Evolutionary conservation across 2,888 invertebrate species (phyloP), one percentile per base, ranked within the genome.

Genomic region (Lissocephala sabroskyi): DNA sequence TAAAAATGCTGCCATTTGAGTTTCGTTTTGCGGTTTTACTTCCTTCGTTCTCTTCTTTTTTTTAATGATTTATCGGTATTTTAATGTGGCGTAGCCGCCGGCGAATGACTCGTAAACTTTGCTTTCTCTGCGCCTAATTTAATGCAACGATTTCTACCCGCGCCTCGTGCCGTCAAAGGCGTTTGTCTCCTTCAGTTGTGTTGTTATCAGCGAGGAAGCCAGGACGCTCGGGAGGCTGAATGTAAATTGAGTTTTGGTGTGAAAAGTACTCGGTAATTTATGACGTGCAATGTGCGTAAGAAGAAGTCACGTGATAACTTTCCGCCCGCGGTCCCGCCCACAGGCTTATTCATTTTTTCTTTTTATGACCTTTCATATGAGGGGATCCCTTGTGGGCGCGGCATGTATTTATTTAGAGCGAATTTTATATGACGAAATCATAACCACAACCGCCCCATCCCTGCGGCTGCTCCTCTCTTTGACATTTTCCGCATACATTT

Each of bases 221-320:
- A 51, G 30, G 37, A 44, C 43, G 41, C 30, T 29, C 41, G 39
- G 30, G 45, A 37, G 35, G 45, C 41, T 46, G 49, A 65, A 65
- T 65, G 65, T 65, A 65, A 65, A 65, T 65, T 65, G 65, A 63
- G 65, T 65, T 65, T n/a, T 65, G 68, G 73, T 73, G 65, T 56
- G 56, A 58, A 75, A 75, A 71, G 71, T 75, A 71, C 71, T 71
- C 75, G 64, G 71, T 75, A 71, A 71, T 75, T 71, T 71, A 71
- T 71, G 75, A 63, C 65, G 58, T 65, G 73, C 75, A 71, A 75
- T 71, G 71, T 67, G 71, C 68, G 71, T 71, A 67, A 63, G 75
- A 41, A 5, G n/a, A 47, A 71, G 71, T 71, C 75, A 75, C 68
- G 68, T 75, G 71, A 71, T 71, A 75, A 67, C 68, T 68, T 68